Evolutionary conservation across 2,797 vertebrate genomes (phyloP).

Genomic region (Coluber constrictor): DNA sequence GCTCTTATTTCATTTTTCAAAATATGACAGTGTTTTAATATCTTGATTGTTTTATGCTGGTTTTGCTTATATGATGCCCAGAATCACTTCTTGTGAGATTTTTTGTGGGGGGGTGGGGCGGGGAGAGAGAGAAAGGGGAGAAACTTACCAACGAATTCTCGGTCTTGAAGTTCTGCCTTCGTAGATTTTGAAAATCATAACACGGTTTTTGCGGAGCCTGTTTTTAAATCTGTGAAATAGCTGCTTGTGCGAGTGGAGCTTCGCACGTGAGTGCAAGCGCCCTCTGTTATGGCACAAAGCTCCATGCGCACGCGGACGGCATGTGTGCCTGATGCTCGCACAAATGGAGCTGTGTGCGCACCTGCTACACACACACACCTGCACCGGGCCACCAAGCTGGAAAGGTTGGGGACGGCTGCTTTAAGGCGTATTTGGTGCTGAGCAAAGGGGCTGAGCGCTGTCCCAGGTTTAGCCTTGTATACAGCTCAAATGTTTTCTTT

Average conservation of each 20-base stretch:
- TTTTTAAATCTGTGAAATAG: neutral
- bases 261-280: neutral
- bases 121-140: no score
- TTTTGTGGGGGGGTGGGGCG: no score
- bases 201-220: neutral
- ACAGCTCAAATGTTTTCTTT: neutral
- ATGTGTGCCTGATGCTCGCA: neutral
- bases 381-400: rapidly evolving
- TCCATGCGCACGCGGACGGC: neutral
- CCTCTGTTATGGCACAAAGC: neutral
- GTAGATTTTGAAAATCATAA: neutral
- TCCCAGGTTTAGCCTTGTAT: neutral
- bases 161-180: neutral
- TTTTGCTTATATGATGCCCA: neutral
- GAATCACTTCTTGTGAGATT: neutral
- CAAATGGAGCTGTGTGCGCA: neutral
- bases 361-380: neutral
- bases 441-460: neutral
- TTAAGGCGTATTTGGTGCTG: neutral
- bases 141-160: neutral
- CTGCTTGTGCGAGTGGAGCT: no score
- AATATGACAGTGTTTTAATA: neutral
- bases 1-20: neutral
- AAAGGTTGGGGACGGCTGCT: neutral
- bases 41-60: neutral